phyloP scores from a whole-genome alignment of 2,113 vertebrate species.

The Takifugu bimaculatus region DNA sequence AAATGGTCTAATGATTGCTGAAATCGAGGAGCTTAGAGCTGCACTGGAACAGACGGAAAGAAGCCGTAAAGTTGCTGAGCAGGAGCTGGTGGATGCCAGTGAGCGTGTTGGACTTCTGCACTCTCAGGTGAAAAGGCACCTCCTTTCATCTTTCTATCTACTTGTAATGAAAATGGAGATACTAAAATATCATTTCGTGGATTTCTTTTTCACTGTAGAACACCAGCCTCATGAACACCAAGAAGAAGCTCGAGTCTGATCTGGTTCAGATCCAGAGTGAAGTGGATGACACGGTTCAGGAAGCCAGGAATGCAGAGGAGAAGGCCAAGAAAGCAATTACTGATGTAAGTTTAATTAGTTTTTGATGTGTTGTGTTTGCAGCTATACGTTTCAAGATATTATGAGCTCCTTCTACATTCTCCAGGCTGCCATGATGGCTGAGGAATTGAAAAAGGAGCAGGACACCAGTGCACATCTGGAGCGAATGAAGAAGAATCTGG shows the following conservation, averaged over 20 bases:
- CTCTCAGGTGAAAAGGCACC: slow-evolving; percentile 74
- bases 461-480: too few relatives aligned
- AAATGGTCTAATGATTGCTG: slow-evolving; percentile 61
- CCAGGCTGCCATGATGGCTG: too few relatives aligned
- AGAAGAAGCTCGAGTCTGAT: too few relatives aligned
- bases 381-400: too few relatives aligned
- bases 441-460: too few relatives aligned
- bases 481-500: too few relatives aligned
- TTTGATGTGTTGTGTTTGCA: too few relatives aligned
- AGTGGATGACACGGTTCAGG: too few relatives aligned
- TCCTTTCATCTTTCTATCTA: background rate
- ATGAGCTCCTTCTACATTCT: too few relatives aligned
- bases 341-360: slow-evolving; percentile 74
- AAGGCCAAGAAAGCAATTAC: slow-evolving; percentile 92
- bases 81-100: slow-evolving; percentile 86
- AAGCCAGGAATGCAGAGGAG: too few relatives aligned
- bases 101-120: slow-evolving; percentile 89
- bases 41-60: slow-evolving; percentile 70
- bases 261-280: too few relatives aligned
- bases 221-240: slow-evolving; percentile 63
- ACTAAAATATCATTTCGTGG: background rate
- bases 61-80: slow-evolving; percentile 85
- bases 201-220: slow-evolving; percentile 37
- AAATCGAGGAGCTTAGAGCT: slow-evolving; percentile 65
- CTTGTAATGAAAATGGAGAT: background rate